These are phyloP conservation scores for Labia minor DNA, from an alignment of 2,888 invertebrate genomes.

Conservation along the genomic window DNA sequence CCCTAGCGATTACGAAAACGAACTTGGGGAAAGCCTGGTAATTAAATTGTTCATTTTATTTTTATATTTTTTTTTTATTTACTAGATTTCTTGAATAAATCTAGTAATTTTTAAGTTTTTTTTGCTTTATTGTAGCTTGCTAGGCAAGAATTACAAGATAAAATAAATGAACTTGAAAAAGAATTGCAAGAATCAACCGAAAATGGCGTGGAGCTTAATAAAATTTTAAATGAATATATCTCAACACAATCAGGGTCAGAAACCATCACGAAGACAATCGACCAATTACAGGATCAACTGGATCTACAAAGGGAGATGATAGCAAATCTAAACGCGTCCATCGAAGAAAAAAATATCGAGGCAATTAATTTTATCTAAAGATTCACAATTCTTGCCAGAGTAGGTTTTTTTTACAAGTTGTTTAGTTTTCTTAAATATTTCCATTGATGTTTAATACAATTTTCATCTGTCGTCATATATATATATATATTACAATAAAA, in stretches of 20 bases:
- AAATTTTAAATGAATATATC: conserved; percentile 53
- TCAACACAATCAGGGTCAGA: conserved; percentile 56
- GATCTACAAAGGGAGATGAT: conserved; percentile 52
- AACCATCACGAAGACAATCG: conserved; percentile 51
- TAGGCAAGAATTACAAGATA: conserved; percentile 49
- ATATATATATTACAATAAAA: too few species aligned
- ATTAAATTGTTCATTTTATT: neutral
- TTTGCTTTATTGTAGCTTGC: conserved; percentile 25
- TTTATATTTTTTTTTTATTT: neutral
- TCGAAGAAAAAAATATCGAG: conserved; percentile 37
- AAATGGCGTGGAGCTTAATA: conserved; percentile 62
- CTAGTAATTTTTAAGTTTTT: conserved; percentile 5
- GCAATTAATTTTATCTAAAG: conserved; percentile 29
- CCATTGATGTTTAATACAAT: conserved; percentile 15
- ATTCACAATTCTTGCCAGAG: neutral
- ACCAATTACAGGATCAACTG: conserved; percentile 53
- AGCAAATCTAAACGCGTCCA: conserved; percentile 36
- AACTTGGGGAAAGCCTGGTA: conserved; percentile 16
- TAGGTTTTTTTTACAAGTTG: conserved; percentile 14
- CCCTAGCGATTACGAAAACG: neutral
- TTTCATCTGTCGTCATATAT: neutral
- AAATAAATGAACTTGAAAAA: conserved; percentile 55
- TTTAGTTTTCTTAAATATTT: conserved; percentile 13
- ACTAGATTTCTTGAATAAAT: too few species aligned
- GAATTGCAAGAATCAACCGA: conserved; percentile 72